Base-by-base conservation (phyloP, 2,888 invertebrate species). In the Lithophane semibrunnea region DNA sequence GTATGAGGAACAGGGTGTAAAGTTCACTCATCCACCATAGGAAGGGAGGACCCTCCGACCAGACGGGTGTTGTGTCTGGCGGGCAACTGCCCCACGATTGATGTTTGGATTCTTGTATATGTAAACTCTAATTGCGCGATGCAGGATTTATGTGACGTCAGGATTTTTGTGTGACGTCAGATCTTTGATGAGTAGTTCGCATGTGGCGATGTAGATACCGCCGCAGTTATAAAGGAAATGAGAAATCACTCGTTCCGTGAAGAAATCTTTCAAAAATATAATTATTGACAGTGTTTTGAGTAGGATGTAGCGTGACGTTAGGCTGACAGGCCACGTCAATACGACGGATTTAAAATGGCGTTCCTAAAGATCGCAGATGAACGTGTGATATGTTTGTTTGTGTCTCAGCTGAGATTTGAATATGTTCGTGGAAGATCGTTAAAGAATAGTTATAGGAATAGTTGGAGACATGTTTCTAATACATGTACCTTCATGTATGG, bases 291-390 rank as follows among this genome's bases (percentile, higher is more conserved):
- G 18, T 58, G 47, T 65, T 78, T 52, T 68, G 68, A 80, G 73
- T 69, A 81, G 79, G 83, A 83, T 37, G 65, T 60, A 42, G 68
- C 21, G 18, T 69, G 69, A 65, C 60, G 72, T 42, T 64, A 16
- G 66, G 58, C 42, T 61, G 81, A 84, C 81, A 60, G 74, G 49
- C 74, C 81, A 44, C 58, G 67, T 83, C 83, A 78, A 76, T 80
- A 64, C 52, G 58, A 56, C 13, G 37, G 52, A 60, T 69, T 69
- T 47, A 70, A 80, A 82, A 82, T 80, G 76, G 67, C 67, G 24
- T 47, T 71, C 58, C 16, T 29, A 72, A 83, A 71, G n/a, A 60
- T 56, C 52, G 49, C 16, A 68, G 61, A 77, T 67, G 61, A 37
- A 58, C 44, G 61, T 37, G 44, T 47, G 52, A 58, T 63, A 13